Base-by-base conservation (phyloP, 2,113 vertebrate genomes). In the Leptobrachium ailaonicum region DNA sequence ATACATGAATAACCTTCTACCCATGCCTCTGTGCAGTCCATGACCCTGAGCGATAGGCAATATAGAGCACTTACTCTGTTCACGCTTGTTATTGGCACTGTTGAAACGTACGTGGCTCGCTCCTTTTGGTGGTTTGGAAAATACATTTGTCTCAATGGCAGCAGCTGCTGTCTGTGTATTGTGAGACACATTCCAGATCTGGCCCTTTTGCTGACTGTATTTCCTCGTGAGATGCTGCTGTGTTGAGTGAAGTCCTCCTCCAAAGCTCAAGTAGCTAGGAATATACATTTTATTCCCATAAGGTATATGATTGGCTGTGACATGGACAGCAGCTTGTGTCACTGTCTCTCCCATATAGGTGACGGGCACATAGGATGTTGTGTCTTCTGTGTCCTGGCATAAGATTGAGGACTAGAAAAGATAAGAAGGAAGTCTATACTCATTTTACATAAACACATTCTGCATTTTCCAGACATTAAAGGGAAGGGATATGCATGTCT, bases 41-140 rank as follows among this genome's bases (percentile, higher is more conserved):
- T 32, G 20, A 32, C 20, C 20, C 20, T 50, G 8, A 50, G 3
- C 64, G 6, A 44, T 43, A 12, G 14, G 44, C 14, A 43, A 44
- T 8, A 58, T 0, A 0, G 0, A 0, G 2, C 82, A 90, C 92
- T 92, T 85, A 91, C 88, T 62, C 66, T 66, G 69, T 3, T 79
- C 83, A 4, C 63, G 64, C 82, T 73, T 76, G 60, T 20, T 12
- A 69, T 50, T 2, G 4, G 50, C 1, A 0, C 64, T 80, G 2
- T 79, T 70, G 41, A 84, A 84, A 41, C 0, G 62, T 75, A 12
- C 62, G 66, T 41, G 80, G 7, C 70, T 80, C 10, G 72, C 77
- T 2, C 0, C 60, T 62, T 80, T 87, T 83, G 75, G 83, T 80
- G 79, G 56, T 45, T 0, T 0, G 1, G 78, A 56, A 84, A 2